phyloP scores from a whole-genome alignment of 2,888 invertebrate species.

The Masnerella sp. region DNA sequence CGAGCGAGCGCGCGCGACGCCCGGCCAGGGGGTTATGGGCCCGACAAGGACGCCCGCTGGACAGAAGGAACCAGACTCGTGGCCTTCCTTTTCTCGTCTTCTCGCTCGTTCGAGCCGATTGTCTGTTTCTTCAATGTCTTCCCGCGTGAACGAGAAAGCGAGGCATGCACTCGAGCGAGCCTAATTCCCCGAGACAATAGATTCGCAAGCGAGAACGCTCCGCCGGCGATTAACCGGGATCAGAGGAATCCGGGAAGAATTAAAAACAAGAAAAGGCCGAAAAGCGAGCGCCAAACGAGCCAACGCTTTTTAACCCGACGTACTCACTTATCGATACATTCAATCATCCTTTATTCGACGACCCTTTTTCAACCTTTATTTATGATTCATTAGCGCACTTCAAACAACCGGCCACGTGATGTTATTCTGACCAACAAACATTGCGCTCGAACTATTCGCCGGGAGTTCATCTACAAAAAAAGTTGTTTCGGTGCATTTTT shows the following conservation, averaged over 20 bases:
- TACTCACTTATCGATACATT: constrained; percentile 45
- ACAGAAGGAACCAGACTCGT: constrained; percentile 45
- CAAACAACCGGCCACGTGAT: constrained; percentile 22
- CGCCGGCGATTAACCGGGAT: constrained; percentile 56
- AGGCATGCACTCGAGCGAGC: constrained; percentile 59
- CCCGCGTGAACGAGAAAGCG: constrained; percentile 59
- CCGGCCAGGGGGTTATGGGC: background rate
- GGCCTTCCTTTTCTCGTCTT: constrained; percentile 58
- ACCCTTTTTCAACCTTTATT: constrained; percentile 14
- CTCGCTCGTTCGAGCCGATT: constrained; percentile 59
- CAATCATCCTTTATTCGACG: constrained; percentile 28
- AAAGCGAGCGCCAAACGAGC: constrained; percentile 41
- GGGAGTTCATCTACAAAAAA: no score
- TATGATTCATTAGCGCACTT: constrained; percentile 27
- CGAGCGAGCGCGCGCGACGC: constrained; percentile 53
- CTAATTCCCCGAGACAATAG: constrained; percentile 61
- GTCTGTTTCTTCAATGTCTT: constrained; percentile 60
- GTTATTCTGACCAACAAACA: background rate
- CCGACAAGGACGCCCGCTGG: background rate
- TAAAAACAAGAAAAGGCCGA: constrained; percentile 51
- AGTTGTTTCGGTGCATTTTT: no score
- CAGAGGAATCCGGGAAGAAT: constrained; percentile 52
- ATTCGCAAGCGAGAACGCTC: constrained; percentile 62
- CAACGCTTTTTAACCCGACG: constrained; percentile 13
- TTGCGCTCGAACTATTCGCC: no score